phyloP scores from a whole-genome alignment of 1,140 invertebrate species.

The Papilio polyxenes region DNA sequence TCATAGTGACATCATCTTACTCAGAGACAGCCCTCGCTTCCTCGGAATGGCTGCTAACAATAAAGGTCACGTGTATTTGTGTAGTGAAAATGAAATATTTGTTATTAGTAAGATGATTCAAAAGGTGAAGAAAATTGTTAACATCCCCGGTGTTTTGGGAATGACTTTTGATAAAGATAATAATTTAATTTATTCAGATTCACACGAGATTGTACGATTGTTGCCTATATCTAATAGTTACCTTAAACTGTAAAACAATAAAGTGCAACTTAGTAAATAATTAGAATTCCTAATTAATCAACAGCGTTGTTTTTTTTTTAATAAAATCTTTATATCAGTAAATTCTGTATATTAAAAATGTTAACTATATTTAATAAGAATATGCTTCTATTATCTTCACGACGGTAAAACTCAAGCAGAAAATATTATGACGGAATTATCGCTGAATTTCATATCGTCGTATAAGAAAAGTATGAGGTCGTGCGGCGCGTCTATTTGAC shows the following conservation, averaged over 20 bases:
- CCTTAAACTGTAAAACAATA: constrained; percentile 16
- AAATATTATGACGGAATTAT: too few relatives aligned
- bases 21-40: constrained; percentile 62
- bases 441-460: too few relatives aligned
- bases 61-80: constrained; percentile 58
- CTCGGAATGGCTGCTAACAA: constrained; percentile 60
- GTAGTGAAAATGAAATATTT: constrained; percentile 66
- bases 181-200: constrained; percentile 68
- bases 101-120: constrained; percentile 59
- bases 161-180: constrained; percentile 68
- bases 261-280: not conserved
- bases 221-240: constrained; percentile 42
- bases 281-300: too few relatives aligned
- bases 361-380: too few relatives aligned
- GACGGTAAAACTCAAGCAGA: too few relatives aligned
- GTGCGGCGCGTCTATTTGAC: too few relatives aligned
- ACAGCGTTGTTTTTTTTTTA: too few relatives aligned
- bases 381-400: too few relatives aligned
- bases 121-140: constrained; percentile 61
- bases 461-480: too few relatives aligned
- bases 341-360: too few relatives aligned
- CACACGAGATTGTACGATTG: constrained; percentile 60
- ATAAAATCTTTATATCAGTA: too few relatives aligned
- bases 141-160: constrained; percentile 61
- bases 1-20: constrained; percentile 45